A percentile compares a stretch with the other conserved stretches of the same genome.
phyloP scores from a whole-genome alignment of 2,113 vertebrate genomes.

The Sinocyclocheilus maitianheensis region DNA sequence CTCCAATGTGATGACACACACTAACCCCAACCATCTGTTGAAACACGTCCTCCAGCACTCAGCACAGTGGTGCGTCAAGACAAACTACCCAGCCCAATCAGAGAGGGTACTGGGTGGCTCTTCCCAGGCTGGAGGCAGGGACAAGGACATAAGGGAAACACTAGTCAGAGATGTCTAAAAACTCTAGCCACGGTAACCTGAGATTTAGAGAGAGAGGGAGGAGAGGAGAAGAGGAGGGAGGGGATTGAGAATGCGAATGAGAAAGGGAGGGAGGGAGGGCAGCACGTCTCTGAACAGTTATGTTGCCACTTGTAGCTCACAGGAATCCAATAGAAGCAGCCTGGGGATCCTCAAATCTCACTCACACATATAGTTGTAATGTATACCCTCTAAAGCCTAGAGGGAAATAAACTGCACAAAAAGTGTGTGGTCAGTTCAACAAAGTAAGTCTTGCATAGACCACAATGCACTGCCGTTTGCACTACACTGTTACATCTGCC shows the following conservation, averaged over 20 bases:
- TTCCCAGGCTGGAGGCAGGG: slow-evolving; percentile 85
- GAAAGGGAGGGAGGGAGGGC: slow-evolving; percentile 51
- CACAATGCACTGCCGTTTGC: slow-evolving; percentile 71
- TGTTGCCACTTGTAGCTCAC: slow-evolving; percentile 35
- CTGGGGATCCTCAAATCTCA: slow-evolving; percentile 2
- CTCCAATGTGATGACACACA: slow-evolving; percentile 97
- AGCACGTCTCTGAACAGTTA: slow-evolving; percentile 57
- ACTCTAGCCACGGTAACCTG: slow-evolving; percentile 76
- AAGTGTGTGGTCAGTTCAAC: slow-evolving; percentile 46
- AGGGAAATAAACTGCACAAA: too few relatives aligned
- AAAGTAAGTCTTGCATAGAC: slow-evolving; percentile 64
- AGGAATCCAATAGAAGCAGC: slow-evolving; percentile 34
- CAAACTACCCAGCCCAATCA: slow-evolving; percentile 89
- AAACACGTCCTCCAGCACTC: slow-evolving; percentile 93
- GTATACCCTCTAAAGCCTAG: not conserved
- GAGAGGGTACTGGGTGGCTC: slow-evolving; percentile 86
- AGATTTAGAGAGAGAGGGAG: slow-evolving; percentile 66
- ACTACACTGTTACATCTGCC: slow-evolving; percentile 76
- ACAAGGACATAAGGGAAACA: slow-evolving; percentile 82
- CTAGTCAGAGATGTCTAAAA: slow-evolving; percentile 63
- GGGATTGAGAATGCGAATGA: slow-evolving; percentile 53
- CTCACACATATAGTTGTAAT: not conserved
- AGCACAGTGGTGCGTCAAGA: slow-evolving; percentile 84
- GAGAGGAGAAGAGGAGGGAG: slow-evolving; percentile 63
- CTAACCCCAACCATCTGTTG: slow-evolving; percentile 99